These are phyloP conservation scores for Ctenochaetus hawaiiensis DNA, from an alignment of 2,797 vertebrate genomes.

Conservation along the genomic window DNA sequence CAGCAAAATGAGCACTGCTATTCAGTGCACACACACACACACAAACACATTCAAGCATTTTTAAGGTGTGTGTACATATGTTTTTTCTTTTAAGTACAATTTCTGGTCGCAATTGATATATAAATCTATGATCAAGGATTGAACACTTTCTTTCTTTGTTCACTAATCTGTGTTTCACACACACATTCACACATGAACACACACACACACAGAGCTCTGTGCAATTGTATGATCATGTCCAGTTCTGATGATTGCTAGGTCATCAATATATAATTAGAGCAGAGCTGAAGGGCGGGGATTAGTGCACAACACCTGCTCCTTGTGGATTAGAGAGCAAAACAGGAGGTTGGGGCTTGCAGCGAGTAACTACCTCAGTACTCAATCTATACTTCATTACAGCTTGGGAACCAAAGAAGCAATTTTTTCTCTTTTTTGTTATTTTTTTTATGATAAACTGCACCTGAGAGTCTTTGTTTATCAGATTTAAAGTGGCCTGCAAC, in stretches of 20 bases:
- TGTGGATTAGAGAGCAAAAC: constrained; percentile 69
- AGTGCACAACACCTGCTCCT: constrained; percentile 74
- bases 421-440: not conserved
- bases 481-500: constrained; percentile 29
- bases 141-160: not conserved
- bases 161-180: not conserved
- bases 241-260: constrained; percentile 70
- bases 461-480: constrained; percentile 34
- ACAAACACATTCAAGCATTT: constrained; percentile 2
- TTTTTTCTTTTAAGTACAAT: not conserved
- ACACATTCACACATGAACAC: not conserved
- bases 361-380: constrained; percentile 10
- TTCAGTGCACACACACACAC: constrained; percentile 6
- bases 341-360: constrained; percentile 29
- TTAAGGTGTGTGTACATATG: not conserved
- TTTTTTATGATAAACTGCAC: constrained; percentile 43
- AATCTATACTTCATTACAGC: not conserved
- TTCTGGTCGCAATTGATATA: too few relatives aligned
- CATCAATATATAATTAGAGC: constrained; percentile 79
- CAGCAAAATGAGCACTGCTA: constrained; percentile 31
- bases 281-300: constrained; percentile 74
- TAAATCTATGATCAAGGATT: constrained; percentile 21
- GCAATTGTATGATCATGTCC: constrained; percentile 31
- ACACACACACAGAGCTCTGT: not conserved
- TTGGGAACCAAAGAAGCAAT: constrained; percentile 24